Conservation (phyloP, 2,888 invertebrate genomes). For the Pollenia labialis region DNA sequence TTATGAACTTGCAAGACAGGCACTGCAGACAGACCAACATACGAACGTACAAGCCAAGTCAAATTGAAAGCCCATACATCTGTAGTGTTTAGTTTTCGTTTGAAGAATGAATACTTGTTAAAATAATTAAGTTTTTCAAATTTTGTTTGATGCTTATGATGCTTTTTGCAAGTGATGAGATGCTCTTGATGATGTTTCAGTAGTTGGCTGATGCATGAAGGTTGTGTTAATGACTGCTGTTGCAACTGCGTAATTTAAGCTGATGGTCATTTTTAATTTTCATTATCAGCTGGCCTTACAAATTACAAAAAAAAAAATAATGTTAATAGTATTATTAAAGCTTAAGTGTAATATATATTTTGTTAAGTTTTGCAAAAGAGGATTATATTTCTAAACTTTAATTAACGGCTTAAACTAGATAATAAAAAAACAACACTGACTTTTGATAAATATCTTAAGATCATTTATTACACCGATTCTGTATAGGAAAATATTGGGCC, state of each 20-base stretch:
- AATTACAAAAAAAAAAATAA: not conserved
- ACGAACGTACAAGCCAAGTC: not conserved
- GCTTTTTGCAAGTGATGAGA: not conserved
- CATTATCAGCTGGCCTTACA: not conserved
- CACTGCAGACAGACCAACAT: not conserved
- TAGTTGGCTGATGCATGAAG: not conserved
- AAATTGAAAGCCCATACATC: not conserved
- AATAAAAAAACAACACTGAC: too few relatives aligned
- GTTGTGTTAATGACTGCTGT: not conserved
- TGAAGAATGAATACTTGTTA: not conserved
- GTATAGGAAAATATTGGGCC: too few relatives aligned
- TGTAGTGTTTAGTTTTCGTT: not conserved
- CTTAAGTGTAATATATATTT: not conserved
- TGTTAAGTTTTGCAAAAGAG: not conserved
- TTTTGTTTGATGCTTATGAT: not conserved
- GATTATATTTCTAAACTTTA: not conserved
- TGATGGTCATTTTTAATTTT: conserved; percentile 10
- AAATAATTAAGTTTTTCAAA: not conserved
- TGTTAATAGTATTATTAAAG: not conserved
- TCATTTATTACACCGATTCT: too few relatives aligned
- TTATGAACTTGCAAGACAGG: conserved; percentile 10
- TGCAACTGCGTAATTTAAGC: not conserved
- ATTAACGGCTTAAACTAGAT: too few relatives aligned
- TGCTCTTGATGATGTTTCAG: not conserved
- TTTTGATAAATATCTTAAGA: too few relatives aligned